Base-by-base conservation (phyloP, 2,113 vertebrate genomes). In the Nesogale talazaci region DNA sequence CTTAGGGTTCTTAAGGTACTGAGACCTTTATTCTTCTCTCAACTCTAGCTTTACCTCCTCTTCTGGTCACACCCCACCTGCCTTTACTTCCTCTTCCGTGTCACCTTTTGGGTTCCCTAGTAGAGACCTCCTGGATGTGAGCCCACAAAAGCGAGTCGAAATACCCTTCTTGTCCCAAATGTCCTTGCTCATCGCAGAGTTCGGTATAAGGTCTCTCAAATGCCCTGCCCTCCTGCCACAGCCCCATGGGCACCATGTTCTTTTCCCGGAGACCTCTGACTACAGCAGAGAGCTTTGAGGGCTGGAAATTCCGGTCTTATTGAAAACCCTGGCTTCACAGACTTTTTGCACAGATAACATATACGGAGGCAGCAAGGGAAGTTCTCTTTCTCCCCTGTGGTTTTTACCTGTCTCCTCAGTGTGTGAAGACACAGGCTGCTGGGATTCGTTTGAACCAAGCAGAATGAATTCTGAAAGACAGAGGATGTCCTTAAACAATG, bases 261-360 rank as follows among this genome's bases (percentile, higher is more conserved):
- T 83, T 92, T 94, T 95, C 94, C 56, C 74, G 90, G 86, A 91
- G 89, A 96, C 91, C 85, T 95, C 96, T 94, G 96, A 96, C 88
- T 96, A 96, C 96, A 97, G 96, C 23, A 92, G 92, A 97, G 97
- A 96, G 95, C 89, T 95, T 42, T 89, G 94, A 93, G 86, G 78
- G 91, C 90, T 96, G 89, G 90, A 95, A 97, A 84, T 95, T 96
- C 95, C 95, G 93, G 95, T 97, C 97, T 97, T 95, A 92, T 27
- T 95, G 96, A 97, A 97, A 97, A 98, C 95, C 95, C 94, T 94
- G 96, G 97, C 97, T 97, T 97, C 97, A 97, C 96, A 96, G 94
- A 96, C 93, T 98, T 96, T 96, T 96, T 95, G 95, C 91, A 97
- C 85, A 11, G 46, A 96, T 93, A 97, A 97, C 90, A 78, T 95